A percentile compares a stretch with the other conserved stretches of the same genome.
These are phyloP conservation scores for Budorcas taxicolor DNA, from an alignment of 2,113 vertebrate genomes.

Conservation along the genomic window DNA sequence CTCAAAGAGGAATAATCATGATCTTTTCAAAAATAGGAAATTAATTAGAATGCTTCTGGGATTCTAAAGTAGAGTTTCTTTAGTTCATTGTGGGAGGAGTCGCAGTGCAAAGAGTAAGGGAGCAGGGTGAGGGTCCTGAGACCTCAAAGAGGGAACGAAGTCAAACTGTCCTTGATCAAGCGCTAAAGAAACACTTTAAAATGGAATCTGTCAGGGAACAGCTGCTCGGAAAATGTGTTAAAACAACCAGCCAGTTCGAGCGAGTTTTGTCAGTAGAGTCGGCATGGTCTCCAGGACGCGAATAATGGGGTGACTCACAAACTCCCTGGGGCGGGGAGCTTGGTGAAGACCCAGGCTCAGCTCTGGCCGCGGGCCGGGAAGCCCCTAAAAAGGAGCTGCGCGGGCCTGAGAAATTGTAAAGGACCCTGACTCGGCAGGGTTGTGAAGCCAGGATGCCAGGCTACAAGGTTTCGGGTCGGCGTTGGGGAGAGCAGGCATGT, in stretches of 20 bases:
- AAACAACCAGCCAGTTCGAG: background rate
- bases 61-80: background rate
- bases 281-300: background rate
- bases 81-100: background rate
- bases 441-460: background rate
- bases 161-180: background rate
- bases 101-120: background rate
- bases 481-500: background rate
- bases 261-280: background rate
- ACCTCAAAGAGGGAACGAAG: background rate
- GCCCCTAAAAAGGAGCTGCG: background rate
- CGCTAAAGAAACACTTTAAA: conserved; percentile 27
- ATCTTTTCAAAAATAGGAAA: conserved; percentile 36
- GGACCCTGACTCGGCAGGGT: background rate
- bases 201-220: conserved; percentile 41
- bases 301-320: background rate
- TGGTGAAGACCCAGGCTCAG: background rate
- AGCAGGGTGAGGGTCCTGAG: background rate
- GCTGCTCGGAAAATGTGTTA: conserved; percentile 51
- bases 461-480: background rate
- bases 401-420: background rate
- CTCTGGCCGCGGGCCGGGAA: background rate
- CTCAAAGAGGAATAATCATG: background rate
- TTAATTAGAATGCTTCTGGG: background rate
- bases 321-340: background rate